A percentile compares a stretch with the other conserved stretches of the same genome.
Evolutionary conservation across 2,797 vertebrate genomes (phyloP).

Genomic region (Alauda arvensis): DNA sequence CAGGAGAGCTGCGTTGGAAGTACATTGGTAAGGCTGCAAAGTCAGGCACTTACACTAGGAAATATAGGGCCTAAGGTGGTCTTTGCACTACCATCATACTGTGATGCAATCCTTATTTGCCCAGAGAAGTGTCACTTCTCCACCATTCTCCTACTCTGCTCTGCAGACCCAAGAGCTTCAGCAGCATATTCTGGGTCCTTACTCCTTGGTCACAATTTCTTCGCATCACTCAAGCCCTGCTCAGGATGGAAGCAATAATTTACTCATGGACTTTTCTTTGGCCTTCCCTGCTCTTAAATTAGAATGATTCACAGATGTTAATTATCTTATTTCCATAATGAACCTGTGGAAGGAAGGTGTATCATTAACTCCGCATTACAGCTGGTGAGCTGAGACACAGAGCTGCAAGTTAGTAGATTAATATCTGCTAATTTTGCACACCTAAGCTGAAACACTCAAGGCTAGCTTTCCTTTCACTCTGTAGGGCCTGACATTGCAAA

Average conservation of each 20-base stretch:
- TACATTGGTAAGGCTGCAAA: not conserved
- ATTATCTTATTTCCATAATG: constrained; percentile 54
- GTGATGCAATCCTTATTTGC: not conserved
- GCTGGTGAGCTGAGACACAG: constrained; percentile 21
- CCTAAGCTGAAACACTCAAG: constrained; percentile 3
- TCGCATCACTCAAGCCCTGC: not conserved
- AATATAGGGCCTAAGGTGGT: not conserved
- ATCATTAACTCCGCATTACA: not conserved
- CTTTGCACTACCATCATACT: not conserved
- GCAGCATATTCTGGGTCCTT: not conserved
- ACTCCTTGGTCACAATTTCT: not conserved
- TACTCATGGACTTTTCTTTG: constrained; percentile 22
- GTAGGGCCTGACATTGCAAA: not conserved
- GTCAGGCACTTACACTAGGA: not conserved
- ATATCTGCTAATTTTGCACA: constrained; percentile 15
- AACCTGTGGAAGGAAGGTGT: constrained; percentile 11
- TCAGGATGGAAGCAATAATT: not conserved
- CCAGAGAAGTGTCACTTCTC: not conserved
- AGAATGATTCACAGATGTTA: constrained; percentile 21
- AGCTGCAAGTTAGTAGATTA: constrained; percentile 17
- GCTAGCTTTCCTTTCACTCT: not conserved
- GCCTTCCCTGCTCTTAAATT: constrained; percentile 31
- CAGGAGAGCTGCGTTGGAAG: not conserved
- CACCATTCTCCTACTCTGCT: not conserved
- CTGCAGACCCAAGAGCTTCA: not conserved